These are phyloP conservation scores for Carettochelys insculpta DNA, from an alignment of 2,113 vertebrate species.

Conservation along the genomic window DNA sequence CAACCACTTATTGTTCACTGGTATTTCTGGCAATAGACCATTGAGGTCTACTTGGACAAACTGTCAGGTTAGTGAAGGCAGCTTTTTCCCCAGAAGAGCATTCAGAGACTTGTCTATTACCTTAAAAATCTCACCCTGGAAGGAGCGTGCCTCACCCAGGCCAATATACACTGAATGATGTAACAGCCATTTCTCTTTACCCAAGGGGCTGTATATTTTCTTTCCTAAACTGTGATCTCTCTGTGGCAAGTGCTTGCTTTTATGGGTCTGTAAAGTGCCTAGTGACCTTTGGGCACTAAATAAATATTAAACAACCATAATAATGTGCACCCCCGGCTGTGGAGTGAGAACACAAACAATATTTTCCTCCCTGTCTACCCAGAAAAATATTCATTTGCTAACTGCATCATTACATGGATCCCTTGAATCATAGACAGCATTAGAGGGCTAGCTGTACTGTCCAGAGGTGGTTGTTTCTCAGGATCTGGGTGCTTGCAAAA, in stretches of 20 bases:
- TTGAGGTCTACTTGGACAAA: constrained; percentile 56
- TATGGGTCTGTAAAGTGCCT: fast-evolving
- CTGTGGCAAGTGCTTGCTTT: background rate
- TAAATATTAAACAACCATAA: fast-evolving
- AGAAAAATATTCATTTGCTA: background rate
- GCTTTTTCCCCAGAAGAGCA: background rate
- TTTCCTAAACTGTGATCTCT: background rate
- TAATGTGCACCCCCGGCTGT: background rate
- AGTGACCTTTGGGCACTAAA: background rate
- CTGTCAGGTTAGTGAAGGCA: background rate
- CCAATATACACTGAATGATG: fast-evolving
- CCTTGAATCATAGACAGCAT: background rate
- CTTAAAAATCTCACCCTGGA: background rate
- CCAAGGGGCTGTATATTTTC: background rate
- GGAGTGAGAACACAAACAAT: background rate
- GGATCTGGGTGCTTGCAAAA: background rate
- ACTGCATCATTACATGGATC: background rate
- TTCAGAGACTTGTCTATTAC: background rate
- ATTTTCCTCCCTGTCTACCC: background rate
- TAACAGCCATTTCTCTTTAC: background rate
- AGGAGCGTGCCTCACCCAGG: background rate
- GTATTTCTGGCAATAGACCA: constrained; percentile 66
- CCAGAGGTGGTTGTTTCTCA: background rate
- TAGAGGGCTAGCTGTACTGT: fast-evolving
- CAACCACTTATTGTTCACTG: constrained; percentile 67